phyloP scores from a whole-genome alignment of 2,113 vertebrate genomes.

The Lipophrys pholis region DNA sequence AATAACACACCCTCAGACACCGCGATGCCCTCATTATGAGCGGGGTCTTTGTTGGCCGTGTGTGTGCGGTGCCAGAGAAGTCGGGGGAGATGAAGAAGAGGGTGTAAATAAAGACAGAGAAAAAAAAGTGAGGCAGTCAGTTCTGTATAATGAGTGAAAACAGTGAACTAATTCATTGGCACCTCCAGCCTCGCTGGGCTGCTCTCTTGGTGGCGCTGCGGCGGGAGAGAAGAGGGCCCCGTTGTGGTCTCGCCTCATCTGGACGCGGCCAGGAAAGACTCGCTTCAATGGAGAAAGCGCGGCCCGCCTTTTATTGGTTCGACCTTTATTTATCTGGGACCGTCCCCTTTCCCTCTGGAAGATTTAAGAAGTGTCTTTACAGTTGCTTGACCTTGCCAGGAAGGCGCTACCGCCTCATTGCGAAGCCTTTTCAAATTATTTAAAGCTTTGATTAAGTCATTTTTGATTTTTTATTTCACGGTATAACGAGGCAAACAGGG shows the following conservation, averaged over 20 bases:
- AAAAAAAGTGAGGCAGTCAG: constrained; percentile 69
- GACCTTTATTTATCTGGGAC: constrained; percentile 66
- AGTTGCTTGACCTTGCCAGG: constrained; percentile 44
- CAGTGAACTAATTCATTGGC: constrained; percentile 78
- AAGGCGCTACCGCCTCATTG: constrained; percentile 48
- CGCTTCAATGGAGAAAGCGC: constrained; percentile 42
- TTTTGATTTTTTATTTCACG: constrained; percentile 33
- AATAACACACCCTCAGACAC: constrained; percentile 67
- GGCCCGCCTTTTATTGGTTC: constrained; percentile 63
- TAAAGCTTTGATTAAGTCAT: constrained; percentile 59
- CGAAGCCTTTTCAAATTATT: constrained; percentile 48
- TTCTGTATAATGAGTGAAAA: constrained; percentile 75
- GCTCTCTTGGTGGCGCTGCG: constrained; percentile 68
- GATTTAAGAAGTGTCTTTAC: constrained; percentile 63
- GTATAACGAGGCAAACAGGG: constrained; percentile 33
- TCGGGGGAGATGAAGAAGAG: constrained; percentile 68
- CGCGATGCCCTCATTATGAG: constrained; percentile 74
- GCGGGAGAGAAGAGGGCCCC: constrained; percentile 45
- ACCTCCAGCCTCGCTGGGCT: constrained; percentile 46
- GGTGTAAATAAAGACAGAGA: constrained; percentile 71
- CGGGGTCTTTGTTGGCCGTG: constrained; percentile 69
- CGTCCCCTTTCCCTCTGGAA: constrained; percentile 31
- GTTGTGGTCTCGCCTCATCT: constrained; percentile 63
- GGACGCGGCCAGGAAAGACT: constrained; percentile 27
- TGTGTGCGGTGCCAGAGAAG: constrained; percentile 72